Evolutionary conservation across 2,113 vertebrate genomes (phyloP), one percentile per base, ranked within the genome.

Genomic region (Sula dactylatra): DNA sequence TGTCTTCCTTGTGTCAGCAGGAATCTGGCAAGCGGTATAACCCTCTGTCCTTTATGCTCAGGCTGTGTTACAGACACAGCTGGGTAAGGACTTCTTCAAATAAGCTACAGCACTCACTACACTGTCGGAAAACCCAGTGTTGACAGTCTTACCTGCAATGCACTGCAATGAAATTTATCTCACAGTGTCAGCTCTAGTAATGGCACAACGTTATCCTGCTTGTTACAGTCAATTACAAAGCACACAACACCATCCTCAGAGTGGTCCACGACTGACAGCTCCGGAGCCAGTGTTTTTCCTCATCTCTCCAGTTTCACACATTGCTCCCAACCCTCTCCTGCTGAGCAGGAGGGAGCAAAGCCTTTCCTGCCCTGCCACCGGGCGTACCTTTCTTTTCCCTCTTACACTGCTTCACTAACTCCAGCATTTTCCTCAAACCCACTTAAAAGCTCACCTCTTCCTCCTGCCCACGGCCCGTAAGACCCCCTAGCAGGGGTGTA

Each of bases 221-320:
- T 10, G 11, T 49, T 27, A 38, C 38, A 26, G 20, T 0, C 20
- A 20, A 11, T 10, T 55, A 44, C 27, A 54, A 45, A 49, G 47
- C 27, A 31, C 16, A 7, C 45, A 26, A 2, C 8, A 7, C 36
- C 42, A 7, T 18, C 54, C 34, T 24, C 52, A 36, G 21, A 29
- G 52, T 0, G 9, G 4, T 36, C 52, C 62, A 16, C 0, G 2
- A 54, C 22, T 4, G 1, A 11, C 27, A 31, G 50, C 54, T 66
- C 80, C 3, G 2, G 10, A 49, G 32, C 56, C 44, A 4, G 16
- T 7, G 34, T 7, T 69, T 5, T 8, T 10, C 19, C 45, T 38
- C 27, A 12, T 11, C 45, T 38, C 45, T 29, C 69, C 61, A 31
- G 4, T 44, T 32, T 26, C 34, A 45, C 17, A 3, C 0, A 4